phyloP scores from a whole-genome alignment of 2,797 vertebrate genomes.

The Numenius phaeopus region DNA sequence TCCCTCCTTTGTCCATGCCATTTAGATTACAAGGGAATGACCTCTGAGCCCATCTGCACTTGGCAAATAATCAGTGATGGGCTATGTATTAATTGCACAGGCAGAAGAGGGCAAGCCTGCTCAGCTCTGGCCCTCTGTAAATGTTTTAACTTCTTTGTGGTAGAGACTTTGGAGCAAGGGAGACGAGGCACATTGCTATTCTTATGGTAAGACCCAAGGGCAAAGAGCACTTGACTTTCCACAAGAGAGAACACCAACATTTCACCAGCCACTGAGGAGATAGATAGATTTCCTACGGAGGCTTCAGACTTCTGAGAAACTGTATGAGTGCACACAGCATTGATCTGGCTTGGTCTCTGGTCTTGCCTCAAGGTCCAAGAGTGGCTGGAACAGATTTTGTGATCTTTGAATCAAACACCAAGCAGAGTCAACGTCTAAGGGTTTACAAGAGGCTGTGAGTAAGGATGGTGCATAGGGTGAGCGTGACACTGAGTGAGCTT shows the following conservation, averaged over 20 bases:
- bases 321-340: not conserved
- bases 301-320: not conserved
- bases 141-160: not conserved
- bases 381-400: not conserved
- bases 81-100: not conserved
- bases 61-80: not conserved
- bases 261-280: not conserved
- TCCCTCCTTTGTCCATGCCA: not conserved
- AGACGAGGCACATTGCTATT: not conserved
- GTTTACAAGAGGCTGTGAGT: not conserved
- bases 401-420: not conserved
- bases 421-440: not conserved
- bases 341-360: not conserved
- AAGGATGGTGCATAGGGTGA: not conserved
- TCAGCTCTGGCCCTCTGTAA: not conserved
- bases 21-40: not conserved
- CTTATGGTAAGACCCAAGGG: not conserved
- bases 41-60: not conserved
- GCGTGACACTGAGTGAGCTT: not conserved
- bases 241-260: not conserved
- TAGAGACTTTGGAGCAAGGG: not conserved
- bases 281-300: not conserved
- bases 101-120: not conserved
- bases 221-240: not conserved
- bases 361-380: not conserved